phyloP scores from a whole-genome alignment of 1,140 invertebrate species.

The Drosophila neocordata region DNA sequence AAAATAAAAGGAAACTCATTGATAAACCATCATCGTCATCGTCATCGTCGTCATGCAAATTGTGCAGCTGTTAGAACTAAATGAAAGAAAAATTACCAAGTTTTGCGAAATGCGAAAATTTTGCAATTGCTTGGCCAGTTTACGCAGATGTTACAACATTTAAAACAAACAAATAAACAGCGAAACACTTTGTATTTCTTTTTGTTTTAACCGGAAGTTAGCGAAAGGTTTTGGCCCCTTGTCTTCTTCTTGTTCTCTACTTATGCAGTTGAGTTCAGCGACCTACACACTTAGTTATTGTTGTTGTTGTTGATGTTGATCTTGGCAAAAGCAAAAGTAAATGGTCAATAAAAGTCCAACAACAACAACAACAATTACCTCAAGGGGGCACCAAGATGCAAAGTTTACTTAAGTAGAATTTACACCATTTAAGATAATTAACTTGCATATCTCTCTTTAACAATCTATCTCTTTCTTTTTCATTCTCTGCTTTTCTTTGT shows the following conservation, averaged over 20 bases:
- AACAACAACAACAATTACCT: slow-evolving; percentile 1
- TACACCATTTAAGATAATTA: not conserved
- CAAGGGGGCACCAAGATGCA: not conserved
- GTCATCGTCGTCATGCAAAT: slow-evolving; percentile 42
- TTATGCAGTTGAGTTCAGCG: slow-evolving; percentile 40
- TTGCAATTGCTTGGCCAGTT: slow-evolving; percentile 44
- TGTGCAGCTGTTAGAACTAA: slow-evolving; percentile 69
- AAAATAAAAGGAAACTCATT: slow-evolving; percentile 73
- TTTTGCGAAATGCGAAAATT: slow-evolving; percentile 28
- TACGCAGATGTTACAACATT: slow-evolving; percentile 72
- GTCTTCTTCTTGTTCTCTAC: slow-evolving; percentile 29
- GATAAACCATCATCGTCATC: slow-evolving; percentile 65
- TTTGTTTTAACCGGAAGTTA: slow-evolving; percentile 67
- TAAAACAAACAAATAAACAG: slow-evolving; percentile 9
- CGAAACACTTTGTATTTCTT: slow-evolving; percentile 5
- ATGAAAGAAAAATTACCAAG: slow-evolving; percentile 26
- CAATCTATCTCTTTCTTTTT: not conserved
- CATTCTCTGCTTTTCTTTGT: too few species aligned
- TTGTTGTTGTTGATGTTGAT: not conserved
- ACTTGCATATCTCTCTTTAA: not conserved
- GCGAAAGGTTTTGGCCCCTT: slow-evolving; percentile 66
- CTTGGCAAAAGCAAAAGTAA: slow-evolving; percentile 57
- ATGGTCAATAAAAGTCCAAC: slow-evolving; percentile 57
- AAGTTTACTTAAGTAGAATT: not conserved
- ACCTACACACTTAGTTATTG: slow-evolving; percentile 27